Evolutionary conservation across 2,113 vertebrate genomes (phyloP).

Genomic region (Rhinolophus sinicus): DNA sequence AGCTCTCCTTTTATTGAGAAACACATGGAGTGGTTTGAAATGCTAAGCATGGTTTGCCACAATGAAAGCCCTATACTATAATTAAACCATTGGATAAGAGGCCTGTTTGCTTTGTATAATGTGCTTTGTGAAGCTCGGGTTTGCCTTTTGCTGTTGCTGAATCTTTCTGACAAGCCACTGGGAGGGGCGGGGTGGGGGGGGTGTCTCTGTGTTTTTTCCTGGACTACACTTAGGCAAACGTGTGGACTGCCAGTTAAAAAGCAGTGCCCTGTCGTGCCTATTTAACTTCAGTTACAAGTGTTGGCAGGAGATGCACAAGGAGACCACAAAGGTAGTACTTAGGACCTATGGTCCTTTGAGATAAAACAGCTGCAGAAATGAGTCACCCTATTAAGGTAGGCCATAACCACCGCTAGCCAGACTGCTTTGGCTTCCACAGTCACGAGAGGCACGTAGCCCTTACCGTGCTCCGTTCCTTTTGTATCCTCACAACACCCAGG

Average conservation of each 20-base stretch:
- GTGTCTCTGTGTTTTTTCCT: neutral
- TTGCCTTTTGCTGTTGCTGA: constrained; percentile 57
- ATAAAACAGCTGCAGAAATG: constrained; percentile 60
- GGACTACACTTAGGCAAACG: neutral
- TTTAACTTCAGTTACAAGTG: constrained; percentile 17
- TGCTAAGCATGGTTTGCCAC: constrained; percentile 79
- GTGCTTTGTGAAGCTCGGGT: constrained; percentile 58
- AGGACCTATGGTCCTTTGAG: constrained; percentile 38
- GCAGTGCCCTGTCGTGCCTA: neutral
- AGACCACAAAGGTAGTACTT: constrained; percentile 34
- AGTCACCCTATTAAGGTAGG: constrained; percentile 45
- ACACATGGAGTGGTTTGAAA: constrained; percentile 77
- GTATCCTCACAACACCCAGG: neutral
- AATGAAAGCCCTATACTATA: constrained; percentile 75
- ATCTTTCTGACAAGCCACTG: constrained; percentile 16
- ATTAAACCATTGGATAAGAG: constrained; percentile 78
- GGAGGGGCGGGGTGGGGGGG: neutral
- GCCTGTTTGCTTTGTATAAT: constrained; percentile 63
- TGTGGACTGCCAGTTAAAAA: neutral
- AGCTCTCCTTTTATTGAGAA: constrained; percentile 76
- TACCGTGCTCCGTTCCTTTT: neutral
- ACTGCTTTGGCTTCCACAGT: neutral
- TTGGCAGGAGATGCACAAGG: neutral
- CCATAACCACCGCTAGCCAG: neutral
- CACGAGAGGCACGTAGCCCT: neutral